Base-by-base conservation (phyloP, 2,888 invertebrate genomes). In the Leptinotarsa haldemani region DNA sequence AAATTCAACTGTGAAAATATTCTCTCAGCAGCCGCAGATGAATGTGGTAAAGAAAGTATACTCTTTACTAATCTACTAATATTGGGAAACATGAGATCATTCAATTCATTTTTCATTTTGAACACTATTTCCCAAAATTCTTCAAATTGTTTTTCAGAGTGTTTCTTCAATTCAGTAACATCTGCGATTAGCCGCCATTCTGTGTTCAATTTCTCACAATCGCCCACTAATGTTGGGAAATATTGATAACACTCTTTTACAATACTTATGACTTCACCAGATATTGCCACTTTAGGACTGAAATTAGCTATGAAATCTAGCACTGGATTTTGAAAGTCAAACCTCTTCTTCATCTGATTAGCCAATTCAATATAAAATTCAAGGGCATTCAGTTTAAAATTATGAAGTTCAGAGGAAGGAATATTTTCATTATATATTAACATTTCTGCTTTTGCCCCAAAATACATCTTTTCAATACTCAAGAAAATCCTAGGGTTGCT, bases 321-420 rank as follows among this genome's bases (percentile, higher is more conserved):
- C 47, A 72, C 48, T 16, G 72, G 56, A 72, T 68, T n/a, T 15
- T 72, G 61, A 69, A 72, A 72, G 53, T 72, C 58, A 69, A 72
- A 72, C 15, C 53, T 67, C 16, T 30, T 20, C 50, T 67, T 67
- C 15, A 52, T 22, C 50, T 52, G 63, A 9, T 18, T 25, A 18
- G 47, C 47, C 47, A 63, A 13, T 46, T 63, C 65, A 65, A 65
- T 52, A 50, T 70, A 65, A 25, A 70, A 70, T 25, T 64, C 40
- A 16, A 69, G 61, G 61, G 18, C 16, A 18, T 56, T 22, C 22
- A 70, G 20, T 30, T 52, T 65, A 53, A 50, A 71, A 40, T 70
- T 50, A 61, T 46, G n/a, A 22, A 48, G n/a, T 50, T 61, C 50
- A 63, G 22, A 22, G 30, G 30, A 48, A 47, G 22, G 7, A 22